Percentiles rank a stretch among this genome's conserved stretches.
Conservation (phyloP, 1,140 invertebrate species). For the Pseudoatta argentina region DNA sequence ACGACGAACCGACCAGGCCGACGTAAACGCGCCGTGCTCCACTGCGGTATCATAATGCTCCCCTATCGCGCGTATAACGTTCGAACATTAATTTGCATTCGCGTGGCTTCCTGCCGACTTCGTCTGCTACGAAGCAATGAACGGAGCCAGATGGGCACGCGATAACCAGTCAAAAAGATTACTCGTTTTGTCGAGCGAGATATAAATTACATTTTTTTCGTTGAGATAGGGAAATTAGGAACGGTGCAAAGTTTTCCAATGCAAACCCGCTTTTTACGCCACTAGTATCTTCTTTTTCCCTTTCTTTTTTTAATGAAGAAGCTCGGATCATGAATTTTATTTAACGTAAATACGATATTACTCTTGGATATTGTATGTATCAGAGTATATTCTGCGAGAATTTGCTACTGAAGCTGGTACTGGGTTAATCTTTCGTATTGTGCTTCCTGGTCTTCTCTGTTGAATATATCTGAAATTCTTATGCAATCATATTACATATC, state of each 20-base stretch:
- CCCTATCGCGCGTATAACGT: slow-evolving; percentile 63
- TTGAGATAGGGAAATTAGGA: slow-evolving; percentile 50
- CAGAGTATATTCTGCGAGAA: slow-evolving; percentile 11
- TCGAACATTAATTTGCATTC: slow-evolving; percentile 71
- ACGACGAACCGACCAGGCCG: slow-evolving; percentile 46
- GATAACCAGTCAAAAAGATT: slow-evolving; percentile 64
- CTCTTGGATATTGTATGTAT: slow-evolving; percentile 11
- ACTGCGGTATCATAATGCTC: slow-evolving; percentile 48
- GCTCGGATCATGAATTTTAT: slow-evolving; percentile 39
- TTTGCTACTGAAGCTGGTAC: slow-evolving; percentile 1
- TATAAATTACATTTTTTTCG: slow-evolving; percentile 49
- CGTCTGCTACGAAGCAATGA: slow-evolving; percentile 32
- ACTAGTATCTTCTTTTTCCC: not conserved
- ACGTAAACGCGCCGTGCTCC: slow-evolving; percentile 55
- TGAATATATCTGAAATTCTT: slow-evolving; percentile 9
- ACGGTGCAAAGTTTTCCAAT: slow-evolving; percentile 29
- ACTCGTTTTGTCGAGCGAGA: slow-evolving; percentile 41
- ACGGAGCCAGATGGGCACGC: slow-evolving; percentile 47
- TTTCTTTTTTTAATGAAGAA: slow-evolving; percentile 1
- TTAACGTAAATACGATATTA: slow-evolving; percentile 45
- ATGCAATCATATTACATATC: not conserved
- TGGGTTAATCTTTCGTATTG: slow-evolving; percentile 26
- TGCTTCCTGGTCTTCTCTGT: not conserved
- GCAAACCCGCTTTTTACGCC: slow-evolving; percentile 21
- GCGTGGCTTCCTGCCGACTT: slow-evolving; percentile 55